A percentile compares a stretch with the other conserved stretches of the same genome.
These are phyloP conservation scores for Zoanthus solanderi DNA, from an alignment of 92 coral and sea anemone genomes.

Conservation along the genomic window DNA sequence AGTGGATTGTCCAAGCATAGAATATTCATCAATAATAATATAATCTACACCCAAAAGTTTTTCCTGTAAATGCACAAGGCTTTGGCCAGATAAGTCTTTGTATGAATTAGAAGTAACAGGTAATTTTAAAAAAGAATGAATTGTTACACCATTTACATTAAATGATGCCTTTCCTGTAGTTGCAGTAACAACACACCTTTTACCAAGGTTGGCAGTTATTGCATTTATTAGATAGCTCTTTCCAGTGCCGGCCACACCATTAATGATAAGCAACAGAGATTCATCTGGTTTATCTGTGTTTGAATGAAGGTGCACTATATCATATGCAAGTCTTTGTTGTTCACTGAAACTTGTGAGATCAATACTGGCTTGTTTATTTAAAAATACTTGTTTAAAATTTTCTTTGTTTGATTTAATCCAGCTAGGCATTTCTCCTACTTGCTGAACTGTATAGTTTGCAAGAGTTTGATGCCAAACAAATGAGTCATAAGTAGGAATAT, in stretches of 20 bases:
- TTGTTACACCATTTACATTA: conserved; percentile 28
- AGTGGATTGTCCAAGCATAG: conserved; percentile 15
- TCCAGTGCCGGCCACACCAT: conserved; percentile 43
- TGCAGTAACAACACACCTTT: conserved; percentile 46
- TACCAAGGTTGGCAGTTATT: conserved; percentile 12
- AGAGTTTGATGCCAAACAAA: conserved; percentile 31
- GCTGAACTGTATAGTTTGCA: conserved; percentile 41
- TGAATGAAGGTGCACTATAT: conserved; percentile 38
- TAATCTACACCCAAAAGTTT: conserved; percentile 9
- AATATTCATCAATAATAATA: conserved; percentile 7
- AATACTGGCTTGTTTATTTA: conserved; percentile 4
- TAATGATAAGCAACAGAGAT: conserved; percentile 23
- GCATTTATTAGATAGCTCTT: conserved; percentile 45
- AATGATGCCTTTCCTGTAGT: conserved; percentile 39
- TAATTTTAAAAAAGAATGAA: conserved; percentile 26
- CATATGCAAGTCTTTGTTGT: conserved; percentile 41
- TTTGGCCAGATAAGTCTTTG: conserved; percentile 21
- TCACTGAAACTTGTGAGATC: conserved; percentile 40
- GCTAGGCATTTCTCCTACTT: conserved; percentile 43
- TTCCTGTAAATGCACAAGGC: conserved; percentile 9
- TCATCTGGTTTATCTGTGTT: conserved; percentile 13
- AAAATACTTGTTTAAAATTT: not conserved
- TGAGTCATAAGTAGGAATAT: conserved; percentile 13
- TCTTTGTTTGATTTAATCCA: conserved; percentile 35
- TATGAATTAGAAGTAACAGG: conserved; percentile 20